Conservation (phyloP, 1,140 invertebrate species). For the Sarcophaga bullata region DNA sequence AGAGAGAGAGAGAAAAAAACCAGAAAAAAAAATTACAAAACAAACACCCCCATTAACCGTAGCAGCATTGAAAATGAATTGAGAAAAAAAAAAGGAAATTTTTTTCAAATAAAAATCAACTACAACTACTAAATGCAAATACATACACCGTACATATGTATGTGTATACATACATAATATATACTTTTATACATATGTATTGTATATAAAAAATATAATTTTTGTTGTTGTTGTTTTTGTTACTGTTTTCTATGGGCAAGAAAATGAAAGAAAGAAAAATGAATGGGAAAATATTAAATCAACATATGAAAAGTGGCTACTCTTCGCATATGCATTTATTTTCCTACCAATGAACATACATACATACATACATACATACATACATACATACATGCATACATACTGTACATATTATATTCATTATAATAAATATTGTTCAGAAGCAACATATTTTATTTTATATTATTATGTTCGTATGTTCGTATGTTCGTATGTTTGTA, state of each 20-base stretch:
- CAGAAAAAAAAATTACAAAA: neutral
- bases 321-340: neutral
- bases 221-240: too few species aligned
- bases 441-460: too few species aligned
- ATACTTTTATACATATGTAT: neutral
- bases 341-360: neutral
- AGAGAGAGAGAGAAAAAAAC: too few species aligned
- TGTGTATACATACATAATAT: neutral
- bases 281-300: slow-evolving; percentile 15
- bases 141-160: neutral
- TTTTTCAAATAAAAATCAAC: too few species aligned
- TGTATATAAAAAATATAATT: neutral
- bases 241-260: too few species aligned
- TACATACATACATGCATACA: too few species aligned
- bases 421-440: too few species aligned
- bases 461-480: neutral
- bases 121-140: too few species aligned
- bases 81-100: too few species aligned
- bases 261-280: neutral
- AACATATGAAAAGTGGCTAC: slow-evolving; percentile 2
- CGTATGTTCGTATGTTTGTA: neutral
- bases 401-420: too few species aligned
- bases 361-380: neutral
- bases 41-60: neutral
- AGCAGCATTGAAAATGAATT: too few species aligned